Evolutionary conservation across 2,797 vertebrate genomes (phyloP).

Genomic region (Onychomys torridus): DNA sequence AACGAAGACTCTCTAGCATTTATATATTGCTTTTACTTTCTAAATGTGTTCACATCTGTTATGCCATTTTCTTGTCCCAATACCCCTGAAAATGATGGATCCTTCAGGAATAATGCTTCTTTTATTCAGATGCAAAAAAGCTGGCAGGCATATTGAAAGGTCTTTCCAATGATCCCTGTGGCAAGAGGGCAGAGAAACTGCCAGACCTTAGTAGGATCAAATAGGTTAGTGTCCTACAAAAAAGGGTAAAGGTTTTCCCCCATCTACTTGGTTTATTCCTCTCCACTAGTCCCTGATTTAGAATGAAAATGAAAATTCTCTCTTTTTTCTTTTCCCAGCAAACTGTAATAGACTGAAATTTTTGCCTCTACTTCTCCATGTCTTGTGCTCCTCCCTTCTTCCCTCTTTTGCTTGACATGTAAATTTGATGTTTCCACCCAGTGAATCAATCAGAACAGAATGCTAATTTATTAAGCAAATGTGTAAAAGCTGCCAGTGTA

Average conservation of each 20-base stretch:
- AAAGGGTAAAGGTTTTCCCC: background rate
- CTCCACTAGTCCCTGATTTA: background rate
- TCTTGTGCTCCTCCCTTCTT: background rate
- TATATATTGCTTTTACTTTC: conserved; percentile 70
- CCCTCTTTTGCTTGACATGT: background rate
- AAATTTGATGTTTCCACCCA: conserved; percentile 14
- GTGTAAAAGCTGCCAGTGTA: background rate
- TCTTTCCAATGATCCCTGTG: background rate
- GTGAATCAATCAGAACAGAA: background rate
- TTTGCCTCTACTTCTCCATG: background rate
- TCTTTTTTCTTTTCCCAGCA: background rate
- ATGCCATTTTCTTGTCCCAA: conserved; percentile 54
- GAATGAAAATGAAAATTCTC: conserved; percentile 28
- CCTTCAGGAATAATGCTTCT: background rate
- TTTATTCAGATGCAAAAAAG: conserved; percentile 47
- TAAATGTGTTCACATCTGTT: conserved; percentile 67
- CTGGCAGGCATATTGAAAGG: background rate
- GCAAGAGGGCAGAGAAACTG: background rate
- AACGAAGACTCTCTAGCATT: conserved; percentile 64
- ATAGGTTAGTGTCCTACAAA: background rate
- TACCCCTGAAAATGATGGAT: conserved; percentile 46
- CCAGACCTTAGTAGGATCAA: background rate
- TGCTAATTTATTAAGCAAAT: conserved; percentile 44
- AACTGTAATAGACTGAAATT: background rate
- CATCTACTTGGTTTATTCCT: background rate